phyloP scores from a whole-genome alignment of 2,797 vertebrate genomes.

The Parotocinclus haroldoi region DNA sequence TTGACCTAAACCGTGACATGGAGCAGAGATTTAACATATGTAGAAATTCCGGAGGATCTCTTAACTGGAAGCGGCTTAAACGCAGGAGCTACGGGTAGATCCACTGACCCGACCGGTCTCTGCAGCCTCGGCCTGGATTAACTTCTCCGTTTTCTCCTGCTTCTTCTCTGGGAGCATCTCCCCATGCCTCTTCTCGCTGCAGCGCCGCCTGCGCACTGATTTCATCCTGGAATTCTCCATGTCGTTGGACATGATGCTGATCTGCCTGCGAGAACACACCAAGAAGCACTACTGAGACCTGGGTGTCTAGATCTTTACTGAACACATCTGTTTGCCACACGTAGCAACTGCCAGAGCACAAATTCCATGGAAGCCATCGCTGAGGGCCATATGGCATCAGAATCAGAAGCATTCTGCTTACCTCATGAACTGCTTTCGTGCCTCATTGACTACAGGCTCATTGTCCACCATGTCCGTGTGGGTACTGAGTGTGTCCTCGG shows the following conservation, averaged over 20 bases:
- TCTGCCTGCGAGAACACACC: conserved; percentile 70
- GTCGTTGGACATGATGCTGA: conserved; percentile 85
- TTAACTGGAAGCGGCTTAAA: no score
- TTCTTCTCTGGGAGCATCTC: conserved; percentile 65
- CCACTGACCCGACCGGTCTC: conserved; percentile 77
- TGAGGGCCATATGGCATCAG: no score
- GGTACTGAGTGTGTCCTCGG: conserved; percentile 87
- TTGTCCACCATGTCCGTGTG: conserved; percentile 84
- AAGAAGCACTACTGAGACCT: not conserved
- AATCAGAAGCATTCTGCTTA: no score
- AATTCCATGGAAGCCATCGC: no score
- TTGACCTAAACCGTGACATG: conserved; percentile 80
- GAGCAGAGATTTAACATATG: not conserved
- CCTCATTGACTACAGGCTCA: conserved; percentile 79
- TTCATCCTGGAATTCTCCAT: conserved; percentile 72
- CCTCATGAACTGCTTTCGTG: conserved; percentile 88
- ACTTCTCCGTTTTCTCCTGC: conserved; percentile 60
- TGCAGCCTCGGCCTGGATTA: conserved; percentile 81
- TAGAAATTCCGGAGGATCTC: no score
- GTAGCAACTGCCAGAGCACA: no score
- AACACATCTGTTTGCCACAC: no score
- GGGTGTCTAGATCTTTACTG: not conserved
- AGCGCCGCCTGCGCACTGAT: conserved; percentile 68
- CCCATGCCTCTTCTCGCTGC: conserved; percentile 70
- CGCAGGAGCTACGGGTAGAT: not conserved